phyloP scores from a whole-genome alignment of 2,888 invertebrate species.

The Caenorhabditis japonica region DNA sequence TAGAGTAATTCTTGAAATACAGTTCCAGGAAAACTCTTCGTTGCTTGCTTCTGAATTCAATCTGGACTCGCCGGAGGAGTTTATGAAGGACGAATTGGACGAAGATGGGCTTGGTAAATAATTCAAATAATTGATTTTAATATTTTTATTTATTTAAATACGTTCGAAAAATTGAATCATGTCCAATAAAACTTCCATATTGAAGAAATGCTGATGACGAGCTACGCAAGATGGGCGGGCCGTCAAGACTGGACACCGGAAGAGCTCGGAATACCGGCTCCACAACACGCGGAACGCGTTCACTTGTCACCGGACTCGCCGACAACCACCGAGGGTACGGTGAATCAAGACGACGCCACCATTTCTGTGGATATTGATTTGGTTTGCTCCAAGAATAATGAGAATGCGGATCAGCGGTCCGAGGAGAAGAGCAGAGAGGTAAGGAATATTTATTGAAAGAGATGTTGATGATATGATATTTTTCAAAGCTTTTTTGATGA shows the following conservation, averaged over 20 bases:
- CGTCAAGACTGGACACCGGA: neutral
- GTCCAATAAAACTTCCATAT: neutral
- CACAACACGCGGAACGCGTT: slow-evolving; percentile 44
- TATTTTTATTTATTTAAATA: no score
- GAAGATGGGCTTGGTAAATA: neutral
- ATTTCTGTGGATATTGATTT: slow-evolving; percentile 44
- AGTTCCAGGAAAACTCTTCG: no score
- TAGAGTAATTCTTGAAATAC: no score
- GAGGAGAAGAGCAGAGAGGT: neutral
- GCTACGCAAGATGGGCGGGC: slow-evolving; percentile 1
- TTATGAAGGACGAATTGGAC: neutral
- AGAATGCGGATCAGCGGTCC: neutral
- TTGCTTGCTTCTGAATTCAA: no score
- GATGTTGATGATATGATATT: no score
- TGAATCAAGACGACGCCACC: slow-evolving; percentile 17
- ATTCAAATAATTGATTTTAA: neutral
- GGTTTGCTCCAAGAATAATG: slow-evolving; percentile 8
- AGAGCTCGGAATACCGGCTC: slow-evolving; percentile 16
- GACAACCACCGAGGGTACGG: slow-evolving; percentile 29
- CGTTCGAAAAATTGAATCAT: no score
- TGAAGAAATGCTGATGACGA: neutral
- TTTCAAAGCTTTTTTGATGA: no score
- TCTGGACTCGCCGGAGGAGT: neutral
- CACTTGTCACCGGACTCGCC: slow-evolving; percentile 47
- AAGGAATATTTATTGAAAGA: no score